Percentiles rank a stretch among this genome's conserved stretches.
Evolutionary conservation across 2,797 vertebrate species (phyloP).

Genomic region (Hippoglossus hippoglossus): DNA sequence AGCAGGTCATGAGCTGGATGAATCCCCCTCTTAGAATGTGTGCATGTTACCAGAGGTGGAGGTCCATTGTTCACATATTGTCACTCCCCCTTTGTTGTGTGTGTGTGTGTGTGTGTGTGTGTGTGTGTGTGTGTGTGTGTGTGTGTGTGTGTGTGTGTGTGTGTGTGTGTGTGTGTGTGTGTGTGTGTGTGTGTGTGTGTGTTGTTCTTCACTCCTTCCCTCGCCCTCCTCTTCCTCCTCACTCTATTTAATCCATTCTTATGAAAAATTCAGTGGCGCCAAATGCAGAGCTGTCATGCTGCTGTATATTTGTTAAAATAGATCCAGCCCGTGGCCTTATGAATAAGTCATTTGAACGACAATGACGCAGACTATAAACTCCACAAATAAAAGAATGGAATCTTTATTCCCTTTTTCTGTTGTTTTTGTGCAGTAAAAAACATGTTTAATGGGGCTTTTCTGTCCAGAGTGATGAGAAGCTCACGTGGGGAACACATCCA

Average conservation of each 20-base stretch:
- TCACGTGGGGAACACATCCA: not conserved
- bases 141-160: not conserved
- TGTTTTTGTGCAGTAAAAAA: slow-evolving; percentile 17
- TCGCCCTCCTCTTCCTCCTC: not conserved
- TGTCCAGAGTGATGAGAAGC: slow-evolving; percentile 34
- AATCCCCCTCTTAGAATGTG: not conserved
- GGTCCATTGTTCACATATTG: not conserved
- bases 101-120: not conserved
- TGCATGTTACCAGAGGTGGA: not conserved
- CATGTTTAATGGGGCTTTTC: slow-evolving; percentile 31
- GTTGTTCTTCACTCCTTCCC: slow-evolving; percentile 6
- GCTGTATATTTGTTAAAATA: slow-evolving; percentile 59
- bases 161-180: not conserved
- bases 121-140: not conserved
- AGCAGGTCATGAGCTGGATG: not conserved
- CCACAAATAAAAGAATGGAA: slow-evolving; percentile 43
- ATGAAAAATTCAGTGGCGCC: slow-evolving; percentile 65
- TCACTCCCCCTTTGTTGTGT: not conserved
- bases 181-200: not conserved
- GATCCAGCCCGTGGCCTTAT: slow-evolving; percentile 54
- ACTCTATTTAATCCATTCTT: slow-evolving; percentile 20
- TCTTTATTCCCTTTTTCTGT: not conserved
- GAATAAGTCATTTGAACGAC: slow-evolving; percentile 67
- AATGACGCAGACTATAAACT: slow-evolving; percentile 47
- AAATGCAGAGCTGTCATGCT: slow-evolving; percentile 56